Evolutionary conservation across 2,113 vertebrate genomes (phyloP), one percentile per base, ranked within the genome.

Genomic region (Tricholaema leucomelas): DNA sequence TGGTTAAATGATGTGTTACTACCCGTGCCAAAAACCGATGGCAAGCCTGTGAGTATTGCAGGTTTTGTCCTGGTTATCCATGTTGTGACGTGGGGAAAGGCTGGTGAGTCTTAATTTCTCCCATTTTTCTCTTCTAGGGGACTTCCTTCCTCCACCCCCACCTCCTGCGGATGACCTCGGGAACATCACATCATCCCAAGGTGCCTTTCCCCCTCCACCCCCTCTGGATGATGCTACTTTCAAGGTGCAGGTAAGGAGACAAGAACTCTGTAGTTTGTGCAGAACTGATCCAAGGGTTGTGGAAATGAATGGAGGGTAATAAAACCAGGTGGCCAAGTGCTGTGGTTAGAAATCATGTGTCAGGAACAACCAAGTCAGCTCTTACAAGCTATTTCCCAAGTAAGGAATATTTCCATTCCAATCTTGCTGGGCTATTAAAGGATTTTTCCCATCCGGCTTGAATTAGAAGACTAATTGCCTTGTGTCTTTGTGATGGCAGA

Each of bases 81-180:
- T 27, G 27, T 35, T 30, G 11, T 4, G 30, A 46, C 27, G 15
- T 36, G 11, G 54, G 44, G 30, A 55, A 56, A 61, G 54, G 58
- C 61, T 66, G 55, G 7, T 36, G 36, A 75, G 21, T n/a, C n/a
- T 81, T 81, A 27, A 93, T 31, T 69, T 87, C 33, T 93, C 35
- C 38, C 55, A 12, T 82, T 90, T 18, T 18, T 93, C 25, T 94
- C 24, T 81, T 87, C 71, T 95, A 98, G 97, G 92, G 18, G 98
- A 99, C 91, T 98, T 95, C 10, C 94, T 96, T 48, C 96, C 96
- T 54, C 98, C 97, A 28, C 98, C 98, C 0, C 98, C 98, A 15
- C 98, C 98, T 86, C 98, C 98, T 71, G 88, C 94, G 7, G 96
- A 97, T 66, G 98, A 98, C 10, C 94, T 96, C 1, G 94, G 96